Base-by-base conservation (phyloP, 2,113 vertebrate genomes). In the Motacilla alba region DNA sequence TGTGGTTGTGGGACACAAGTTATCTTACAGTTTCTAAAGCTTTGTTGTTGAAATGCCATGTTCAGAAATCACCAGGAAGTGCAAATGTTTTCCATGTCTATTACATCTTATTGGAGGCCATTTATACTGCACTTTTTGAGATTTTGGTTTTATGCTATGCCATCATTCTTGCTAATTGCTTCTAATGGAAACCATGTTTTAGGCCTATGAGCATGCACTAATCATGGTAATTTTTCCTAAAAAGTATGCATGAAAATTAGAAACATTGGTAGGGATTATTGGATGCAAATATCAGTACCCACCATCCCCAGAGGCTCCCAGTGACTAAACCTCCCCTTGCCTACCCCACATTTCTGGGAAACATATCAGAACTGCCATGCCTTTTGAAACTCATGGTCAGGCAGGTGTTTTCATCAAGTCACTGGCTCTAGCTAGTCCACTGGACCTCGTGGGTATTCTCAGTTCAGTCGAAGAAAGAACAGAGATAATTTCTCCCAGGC, bases 161-260 rank as follows among this genome's bases (percentile, higher is more conserved):
- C 26, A 35, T 87, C 92, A 84, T 95, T 97, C 35, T 93, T 97
- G 94, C 79, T 96, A 96, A 91, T 84, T 94, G 76, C 60, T 87
- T 31, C 50, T 82, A 84, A 56, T 60, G 16, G 73, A 87, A 94
- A 64, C 63, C 52, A 64, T 68, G 44, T 86, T 95, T 79, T 92
- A 89, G 83, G 64, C 49, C 59, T 85, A 49, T 22, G 43, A 94
- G 17, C 31, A 6, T 83, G 33, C 69, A 85, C 68, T 92, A 92
- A 87, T 88, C 26, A 23, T 74, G 76, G 28, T 46, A 63, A 16
- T 80, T 94, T 95, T 95, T 93, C 67, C 75, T 85, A 49, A 46
- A 58, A 70, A 35, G n/a, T 15, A 8, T 37, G 35, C 30, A 55
- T 72, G 39, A 47, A 82, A 60, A 26, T 93, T 44, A 41, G 78